These are phyloP conservation scores for Himalopsyche tibetana DNA, from an alignment of 2,888 invertebrate genomes.

Conservation along the genomic window DNA sequence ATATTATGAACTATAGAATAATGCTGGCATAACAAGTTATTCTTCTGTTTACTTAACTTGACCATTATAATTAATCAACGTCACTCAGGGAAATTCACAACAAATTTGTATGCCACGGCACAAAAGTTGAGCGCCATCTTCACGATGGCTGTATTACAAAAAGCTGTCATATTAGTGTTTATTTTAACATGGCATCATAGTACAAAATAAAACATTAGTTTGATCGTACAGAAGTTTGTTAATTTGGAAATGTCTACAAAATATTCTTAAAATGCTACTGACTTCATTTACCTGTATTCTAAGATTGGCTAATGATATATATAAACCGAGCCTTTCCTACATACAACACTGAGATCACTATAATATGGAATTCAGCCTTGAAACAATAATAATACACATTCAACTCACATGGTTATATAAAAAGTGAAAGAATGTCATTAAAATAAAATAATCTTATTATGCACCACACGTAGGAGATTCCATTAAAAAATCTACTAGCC, in stretches of 20 bases:
- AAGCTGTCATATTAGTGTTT: conserved; percentile 11
- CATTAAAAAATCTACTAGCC: conserved; percentile 17
- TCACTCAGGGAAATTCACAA: background rate
- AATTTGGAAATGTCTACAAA: conserved; percentile 30
- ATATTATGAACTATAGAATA: too few species aligned
- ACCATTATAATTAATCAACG: background rate
- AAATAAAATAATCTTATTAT: conserved; percentile 22
- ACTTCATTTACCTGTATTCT: conserved; percentile 28
- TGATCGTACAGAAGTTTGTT: background rate
- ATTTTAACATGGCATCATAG: conserved; percentile 2
- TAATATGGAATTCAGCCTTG: conserved; percentile 63
- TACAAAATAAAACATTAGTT: conserved; percentile 24
- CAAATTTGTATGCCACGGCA: background rate
- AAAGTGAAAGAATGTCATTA: conserved; percentile 4
- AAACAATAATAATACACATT: conserved; percentile 47
- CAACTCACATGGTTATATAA: background rate
- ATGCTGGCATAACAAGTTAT: background rate
- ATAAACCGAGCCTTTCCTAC: conserved; percentile 47
- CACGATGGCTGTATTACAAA: background rate
- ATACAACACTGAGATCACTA: conserved; percentile 64
- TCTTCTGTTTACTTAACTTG: background rate
- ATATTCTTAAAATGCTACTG: conserved; percentile 25
- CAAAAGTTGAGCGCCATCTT: background rate
- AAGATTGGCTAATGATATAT: conserved; percentile 35
- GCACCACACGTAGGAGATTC: conserved; percentile 26